A percentile compares a stretch with the other conserved stretches of the same genome.
Evolutionary conservation across 2,797 vertebrate genomes (phyloP).

Genomic region (Macrochelys suwanniensis): DNA sequence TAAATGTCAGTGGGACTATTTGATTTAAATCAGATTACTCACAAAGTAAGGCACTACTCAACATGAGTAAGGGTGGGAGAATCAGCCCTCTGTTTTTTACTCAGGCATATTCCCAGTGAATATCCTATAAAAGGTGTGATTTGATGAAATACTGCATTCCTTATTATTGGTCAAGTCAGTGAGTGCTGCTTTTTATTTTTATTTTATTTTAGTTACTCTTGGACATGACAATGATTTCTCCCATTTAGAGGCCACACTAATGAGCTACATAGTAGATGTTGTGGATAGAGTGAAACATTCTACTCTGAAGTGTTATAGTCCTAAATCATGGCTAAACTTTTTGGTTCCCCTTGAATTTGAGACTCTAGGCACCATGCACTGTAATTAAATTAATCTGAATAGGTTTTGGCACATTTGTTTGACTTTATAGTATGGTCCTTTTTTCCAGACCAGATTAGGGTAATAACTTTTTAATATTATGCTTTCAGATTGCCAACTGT

Average conservation of each 20-base stretch:
- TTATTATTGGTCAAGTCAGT: neutral
- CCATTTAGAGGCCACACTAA: slow-evolving; percentile 18
- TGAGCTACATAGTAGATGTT: slow-evolving; percentile 11
- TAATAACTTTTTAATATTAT: slow-evolving; percentile 61
- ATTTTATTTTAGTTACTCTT: neutral
- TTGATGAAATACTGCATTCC: neutral
- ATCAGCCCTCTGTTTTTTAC: neutral
- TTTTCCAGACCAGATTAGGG: slow-evolving; percentile 48
- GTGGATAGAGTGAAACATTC: slow-evolving; percentile 31
- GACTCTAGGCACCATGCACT: slow-evolving; percentile 6
- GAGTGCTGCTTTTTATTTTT: neutral
- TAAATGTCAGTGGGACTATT: neutral
- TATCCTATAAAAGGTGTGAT: neutral
- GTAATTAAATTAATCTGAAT: slow-evolving; percentile 34
- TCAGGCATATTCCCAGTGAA: neutral
- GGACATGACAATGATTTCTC: neutral
- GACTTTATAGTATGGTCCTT: slow-evolving; percentile 30
- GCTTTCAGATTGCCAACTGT: slow-evolving; percentile 38
- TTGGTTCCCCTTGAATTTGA: slow-evolving; percentile 41
- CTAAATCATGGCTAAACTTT: slow-evolving; percentile 48
- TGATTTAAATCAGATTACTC: neutral
- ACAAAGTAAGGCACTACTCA: neutral
- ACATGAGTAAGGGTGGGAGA: neutral
- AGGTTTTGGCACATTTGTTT: slow-evolving; percentile 4
- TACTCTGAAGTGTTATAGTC: slow-evolving; percentile 9